Evolutionary conservation across 2,888 invertebrate genomes (phyloP), one percentile per base, ranked within the genome.

Genomic region (Laspeyria flexula): DNA sequence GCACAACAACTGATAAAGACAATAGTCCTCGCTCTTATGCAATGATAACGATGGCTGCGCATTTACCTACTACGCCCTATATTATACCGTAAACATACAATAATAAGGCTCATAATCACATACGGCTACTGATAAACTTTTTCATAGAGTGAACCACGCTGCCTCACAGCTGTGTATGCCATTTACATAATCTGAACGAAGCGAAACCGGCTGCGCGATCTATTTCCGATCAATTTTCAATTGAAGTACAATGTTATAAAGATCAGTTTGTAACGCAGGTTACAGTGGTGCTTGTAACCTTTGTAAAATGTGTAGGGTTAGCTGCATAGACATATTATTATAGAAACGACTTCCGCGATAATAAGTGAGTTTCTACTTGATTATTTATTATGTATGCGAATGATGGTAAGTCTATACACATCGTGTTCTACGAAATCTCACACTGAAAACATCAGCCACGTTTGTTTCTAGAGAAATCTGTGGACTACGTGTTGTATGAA

Each of bases 1-100:
- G 61, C 67, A 75, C 71, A 71, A 70, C 76, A 74, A 76, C 81
- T 82, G 85, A 86, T 85, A 86, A 83, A 81, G 78, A 85, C 85
- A 84, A 85, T 82, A 74, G 80, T 77, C 81, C 80, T 75, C 71
- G 72, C 80, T 79, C 85, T 89, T 89, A 88, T 86, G 88, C 86
- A 90, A 90, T 79, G 85, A 87, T 86, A 87, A 83, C 77, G 67
- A 63, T 54, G 69, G 66, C 73, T 85, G 83, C 85, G 85, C 83
- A 84, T 76, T 83, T 78, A 73, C 61, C 33, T 33, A n/a, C 23
- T 48, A 33, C 27, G 25, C 74, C 18, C 71, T 31, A 82, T 59
- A 73, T 60, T 74, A 47, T 52, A 53, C 71, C 65, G 41, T 80
- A 75, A 55, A 11, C 0, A 1, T 12, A 31, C 37, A 46, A 11